Base-by-base conservation (phyloP, 2,113 vertebrate species). In the Phylloscopus trochiloides region DNA sequence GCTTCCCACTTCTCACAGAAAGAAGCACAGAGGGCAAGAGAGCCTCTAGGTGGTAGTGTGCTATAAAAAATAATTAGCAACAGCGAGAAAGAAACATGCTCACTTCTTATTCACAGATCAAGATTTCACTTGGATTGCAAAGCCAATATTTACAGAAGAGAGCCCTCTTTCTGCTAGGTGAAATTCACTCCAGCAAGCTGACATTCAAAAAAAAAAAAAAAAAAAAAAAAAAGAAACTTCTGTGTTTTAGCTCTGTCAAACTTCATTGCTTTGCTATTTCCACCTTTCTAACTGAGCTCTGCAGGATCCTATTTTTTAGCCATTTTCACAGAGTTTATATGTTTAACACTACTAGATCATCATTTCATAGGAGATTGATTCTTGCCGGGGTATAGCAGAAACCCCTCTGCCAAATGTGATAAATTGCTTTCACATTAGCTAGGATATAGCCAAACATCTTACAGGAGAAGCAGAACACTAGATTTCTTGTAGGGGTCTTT, bases 31-130 rank as follows among this genome's bases (percentile, higher is more conserved):
- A 59, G 31, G 45, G 45, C 28, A 48, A 34, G 21, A 76, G 19
- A 86, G 21, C 82, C 96, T 94, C 92, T 94, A 95, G 95, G 75
- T 95, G 94, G 95, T 88, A 93, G 67, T 95, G 68, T 93, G 72
- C 50, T 73, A 83, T 79, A 91, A 96, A 96, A 86, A 88, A 96
- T 88, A 45, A 51, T 68, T 58, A 62, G 42, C 47, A 84, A 67
- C 6, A 16, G 29, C 6, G 45, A 47, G 43, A 36, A 34, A 78
- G 57, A 76, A 80, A 3, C 57, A 32, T 43, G 12, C 3, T 61
- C 50, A n/a, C 38, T 72, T 47, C 36, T 83, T 43, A 38, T 17
- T 26, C 17, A 29, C 18, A 58, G 34, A 4, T 94, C 29, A 79
- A 62, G 25, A 19, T 73, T 90, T 75, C 40, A 42, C n/a, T 82